Base-by-base conservation (phyloP, 2,797 vertebrate species). In the Spizella passerina region DNA sequence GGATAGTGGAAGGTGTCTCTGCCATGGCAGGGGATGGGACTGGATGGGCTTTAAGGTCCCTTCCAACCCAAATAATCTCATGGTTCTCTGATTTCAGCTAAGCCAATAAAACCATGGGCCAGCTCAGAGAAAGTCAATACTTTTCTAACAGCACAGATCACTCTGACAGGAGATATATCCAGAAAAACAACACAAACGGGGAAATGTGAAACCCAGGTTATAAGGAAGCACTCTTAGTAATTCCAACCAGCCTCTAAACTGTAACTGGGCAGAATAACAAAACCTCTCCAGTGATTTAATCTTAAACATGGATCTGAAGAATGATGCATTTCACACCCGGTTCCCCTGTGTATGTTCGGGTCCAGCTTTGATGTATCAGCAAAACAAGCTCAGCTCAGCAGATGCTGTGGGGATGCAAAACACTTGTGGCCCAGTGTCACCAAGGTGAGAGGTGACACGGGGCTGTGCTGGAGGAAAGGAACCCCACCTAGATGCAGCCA, bases 381-480 rank as follows among this genome's bases (percentile, higher is more conserved):
- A 50, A 86, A 86, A 50, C 49, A 55, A 88, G 43, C 23, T 44
- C 27, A 46, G 50, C 64, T 57, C 39, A 72, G 44, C 30, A 21
- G 14, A 29, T 41, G 11, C 53, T 22, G 10, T 7, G 21, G 41
- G 30, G 34, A 20, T 24, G 27, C 30, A 47, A 32, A 86, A 41
- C 7, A 1, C 26, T 75, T 15, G 18, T 41, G 32, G 26, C 12
- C 53, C 32, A 24, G 4, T 30, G 64, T 72, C 39, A 60, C 5
- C 0, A 0, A 27, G 23, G 27, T 27, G 24, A 4, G 20, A 41
- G 23, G 38, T 32, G 29, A 69, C 60, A 60, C 26, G 12, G 21
- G 12, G 7, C 36, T 70, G 19, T 20, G n/a, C 32, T 56, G 49
- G 34, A 56, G 22, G 41, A 32, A 64, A 30, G 34, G 23, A 14